Evolutionary conservation across 2,797 vertebrate species (phyloP).

Genomic region (Gadopsis marmoratus): DNA sequence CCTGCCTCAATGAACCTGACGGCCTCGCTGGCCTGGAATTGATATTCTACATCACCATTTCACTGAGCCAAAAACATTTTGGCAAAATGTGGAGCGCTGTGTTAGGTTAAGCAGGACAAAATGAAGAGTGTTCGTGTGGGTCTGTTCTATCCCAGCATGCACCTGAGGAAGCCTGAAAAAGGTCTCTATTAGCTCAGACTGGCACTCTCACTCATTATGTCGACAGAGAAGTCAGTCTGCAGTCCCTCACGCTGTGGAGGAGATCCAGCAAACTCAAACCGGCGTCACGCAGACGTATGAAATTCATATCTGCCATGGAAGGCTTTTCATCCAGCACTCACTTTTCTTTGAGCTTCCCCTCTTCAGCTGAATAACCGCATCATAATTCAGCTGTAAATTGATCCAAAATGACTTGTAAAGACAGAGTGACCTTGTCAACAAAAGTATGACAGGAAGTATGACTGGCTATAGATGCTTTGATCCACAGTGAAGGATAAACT

Average conservation of each 20-base stretch:
- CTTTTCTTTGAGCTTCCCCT: background rate
- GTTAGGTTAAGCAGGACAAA: conserved; percentile 64
- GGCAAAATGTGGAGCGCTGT: conserved; percentile 59
- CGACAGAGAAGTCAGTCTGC: conserved; percentile 5
- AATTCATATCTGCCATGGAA: conserved; percentile 7
- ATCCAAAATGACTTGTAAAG: conserved; percentile 18
- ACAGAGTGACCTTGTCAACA: conserved; percentile 36
- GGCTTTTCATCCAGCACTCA: background rate
- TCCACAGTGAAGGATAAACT: background rate
- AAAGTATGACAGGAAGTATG: conserved; percentile 9
- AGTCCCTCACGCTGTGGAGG: background rate
- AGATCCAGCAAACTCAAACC: background rate
- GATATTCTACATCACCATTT: conserved; percentile 64
- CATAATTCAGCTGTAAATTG: conserved; percentile 19
- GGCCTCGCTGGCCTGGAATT: conserved; percentile 57
- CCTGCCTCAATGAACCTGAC: conserved; percentile 52
- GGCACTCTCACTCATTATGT: conserved; percentile 33
- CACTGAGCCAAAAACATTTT: conserved; percentile 63
- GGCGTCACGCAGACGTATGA: background rate
- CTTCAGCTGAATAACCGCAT: conserved; percentile 11
- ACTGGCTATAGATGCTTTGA: conserved; percentile 27
- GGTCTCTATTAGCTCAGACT: conserved; percentile 17
- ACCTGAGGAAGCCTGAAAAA: conserved; percentile 11
- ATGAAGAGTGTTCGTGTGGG: conserved; percentile 44
- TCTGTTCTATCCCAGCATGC: conserved; percentile 34